Evolutionary conservation across 2,113 vertebrate species (phyloP).

Genomic region (Chaetodon trifascialis): DNA sequence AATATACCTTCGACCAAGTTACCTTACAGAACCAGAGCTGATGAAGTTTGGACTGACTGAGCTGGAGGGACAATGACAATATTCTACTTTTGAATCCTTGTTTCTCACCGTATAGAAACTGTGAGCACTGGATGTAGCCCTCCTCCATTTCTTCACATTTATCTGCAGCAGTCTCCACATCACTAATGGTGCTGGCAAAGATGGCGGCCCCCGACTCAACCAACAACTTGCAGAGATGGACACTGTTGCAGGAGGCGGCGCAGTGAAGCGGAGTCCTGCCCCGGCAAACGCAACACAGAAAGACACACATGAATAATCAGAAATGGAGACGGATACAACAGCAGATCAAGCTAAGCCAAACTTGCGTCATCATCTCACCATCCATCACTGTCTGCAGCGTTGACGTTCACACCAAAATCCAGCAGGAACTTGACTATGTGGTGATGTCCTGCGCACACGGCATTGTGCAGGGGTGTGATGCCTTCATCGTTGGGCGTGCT

Average conservation of each 20-base stretch:
- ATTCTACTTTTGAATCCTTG: too few relatives aligned
- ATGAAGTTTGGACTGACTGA: background rate
- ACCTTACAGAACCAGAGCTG: background rate
- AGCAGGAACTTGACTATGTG: slow-evolving; percentile 98
- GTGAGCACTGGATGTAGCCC: slow-evolving; percentile 96
- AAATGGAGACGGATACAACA: background rate
- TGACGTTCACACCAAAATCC: slow-evolving; percentile 98
- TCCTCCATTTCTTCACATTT: slow-evolving; percentile 99
- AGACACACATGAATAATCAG: background rate
- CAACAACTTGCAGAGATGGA: slow-evolving; percentile 96
- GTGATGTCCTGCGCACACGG: slow-evolving; percentile 97
- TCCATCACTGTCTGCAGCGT: slow-evolving; percentile 97
- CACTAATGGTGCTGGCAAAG: slow-evolving; percentile 97
- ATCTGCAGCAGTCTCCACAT: slow-evolving; percentile 96
- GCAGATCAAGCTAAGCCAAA: background rate
- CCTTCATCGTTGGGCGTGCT: slow-evolving; percentile 98
- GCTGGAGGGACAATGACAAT: too few relatives aligned
- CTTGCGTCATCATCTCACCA: slow-evolving; percentile 85
- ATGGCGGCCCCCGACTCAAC: slow-evolving; percentile 98
- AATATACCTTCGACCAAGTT: background rate
- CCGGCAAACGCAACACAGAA: background rate
- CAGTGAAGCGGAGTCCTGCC: slow-evolving; percentile 97
- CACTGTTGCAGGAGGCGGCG: slow-evolving; percentile 98
- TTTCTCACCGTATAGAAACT: slow-evolving; percentile 92
- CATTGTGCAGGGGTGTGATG: slow-evolving; percentile 97